These are phyloP conservation scores for Leucoma salicis DNA, from an alignment of 2,888 invertebrate species.

Conservation along the genomic window DNA sequence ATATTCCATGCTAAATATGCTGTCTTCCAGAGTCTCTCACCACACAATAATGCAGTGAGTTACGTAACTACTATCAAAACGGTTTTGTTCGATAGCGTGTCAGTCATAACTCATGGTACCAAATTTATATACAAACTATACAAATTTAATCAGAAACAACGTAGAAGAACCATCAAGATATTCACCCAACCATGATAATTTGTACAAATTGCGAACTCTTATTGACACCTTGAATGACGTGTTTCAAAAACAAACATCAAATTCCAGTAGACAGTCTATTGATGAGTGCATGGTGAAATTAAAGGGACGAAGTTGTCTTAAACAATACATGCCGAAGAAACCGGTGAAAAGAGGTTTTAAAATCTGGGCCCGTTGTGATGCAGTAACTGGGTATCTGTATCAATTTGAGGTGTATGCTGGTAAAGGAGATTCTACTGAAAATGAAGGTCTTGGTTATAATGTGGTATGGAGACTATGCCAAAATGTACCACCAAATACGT, in stretches of 20 bases:
- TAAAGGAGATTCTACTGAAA: slow-evolving; percentile 14
- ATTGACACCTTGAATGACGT: slow-evolving; percentile 22
- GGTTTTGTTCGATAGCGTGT: too few species aligned
- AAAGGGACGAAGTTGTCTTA: slow-evolving; percentile 10
- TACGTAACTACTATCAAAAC: too few species aligned
- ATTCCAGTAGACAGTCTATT: slow-evolving; percentile 17
- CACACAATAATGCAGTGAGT: too few species aligned
- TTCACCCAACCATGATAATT: slow-evolving; percentile 22
- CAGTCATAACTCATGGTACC: too few species aligned
- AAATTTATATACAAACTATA: too few species aligned
- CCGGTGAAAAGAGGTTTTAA: slow-evolving; percentile 14
- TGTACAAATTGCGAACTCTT: slow-evolving; percentile 29
- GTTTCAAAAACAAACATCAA: slow-evolving; percentile 18
- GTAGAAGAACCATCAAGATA: slow-evolving; percentile 17
- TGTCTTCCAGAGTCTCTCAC: too few species aligned
- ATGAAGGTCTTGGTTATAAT: slow-evolving; percentile 17
- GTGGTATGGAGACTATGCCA: slow-evolving; percentile 13
- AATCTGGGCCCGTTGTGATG: slow-evolving; percentile 13
- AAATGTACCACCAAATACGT: slow-evolving; percentile 9
- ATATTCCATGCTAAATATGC: too few species aligned
- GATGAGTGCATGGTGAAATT: slow-evolving; percentile 17
- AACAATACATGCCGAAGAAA: slow-evolving; percentile 14
- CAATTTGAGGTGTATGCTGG: slow-evolving; percentile 16
- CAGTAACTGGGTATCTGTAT: slow-evolving; percentile 13
- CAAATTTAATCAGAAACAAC: too few species aligned